Evolutionary conservation across 2,888 invertebrate species (phyloP).

Genomic region (Pyrrhosoma nymphula): DNA sequence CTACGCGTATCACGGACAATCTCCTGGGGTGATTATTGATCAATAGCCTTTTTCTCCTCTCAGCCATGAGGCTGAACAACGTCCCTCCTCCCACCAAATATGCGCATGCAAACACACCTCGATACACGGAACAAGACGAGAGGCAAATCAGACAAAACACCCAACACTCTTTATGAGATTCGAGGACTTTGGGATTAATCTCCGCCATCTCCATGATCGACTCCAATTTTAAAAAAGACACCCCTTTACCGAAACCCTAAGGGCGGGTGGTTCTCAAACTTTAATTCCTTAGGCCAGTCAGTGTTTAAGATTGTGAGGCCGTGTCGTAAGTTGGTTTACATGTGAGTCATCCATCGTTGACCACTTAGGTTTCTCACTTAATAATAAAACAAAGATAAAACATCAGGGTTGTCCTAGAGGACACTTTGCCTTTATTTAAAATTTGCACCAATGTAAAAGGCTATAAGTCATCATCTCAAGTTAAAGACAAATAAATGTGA

Average conservation of each 20-base stretch:
- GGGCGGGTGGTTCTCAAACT: background rate
- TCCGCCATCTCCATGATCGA: background rate
- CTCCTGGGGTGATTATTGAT: background rate
- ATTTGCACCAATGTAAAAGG: no score
- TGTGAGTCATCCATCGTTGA: no score
- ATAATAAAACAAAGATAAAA: no score
- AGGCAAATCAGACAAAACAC: background rate
- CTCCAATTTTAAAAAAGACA: background rate
- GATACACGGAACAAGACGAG: background rate
- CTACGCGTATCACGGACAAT: background rate
- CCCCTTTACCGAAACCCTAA: background rate
- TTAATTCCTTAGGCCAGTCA: background rate
- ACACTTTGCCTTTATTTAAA: no score
- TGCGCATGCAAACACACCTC: background rate
- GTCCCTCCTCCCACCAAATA: background rate
- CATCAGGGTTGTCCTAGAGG: no score
- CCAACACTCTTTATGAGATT: background rate
- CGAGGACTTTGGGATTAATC: background rate
- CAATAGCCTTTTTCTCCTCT: background rate
- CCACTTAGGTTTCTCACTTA: no score
- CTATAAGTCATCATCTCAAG: no score
- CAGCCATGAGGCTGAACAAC: background rate
- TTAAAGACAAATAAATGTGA: no score
- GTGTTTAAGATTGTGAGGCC: background rate
- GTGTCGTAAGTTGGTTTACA: no score